Evolutionary conservation across 2,797 vertebrate species (phyloP).

Genomic region (Parauchenoglanis ngamensis): DNA sequence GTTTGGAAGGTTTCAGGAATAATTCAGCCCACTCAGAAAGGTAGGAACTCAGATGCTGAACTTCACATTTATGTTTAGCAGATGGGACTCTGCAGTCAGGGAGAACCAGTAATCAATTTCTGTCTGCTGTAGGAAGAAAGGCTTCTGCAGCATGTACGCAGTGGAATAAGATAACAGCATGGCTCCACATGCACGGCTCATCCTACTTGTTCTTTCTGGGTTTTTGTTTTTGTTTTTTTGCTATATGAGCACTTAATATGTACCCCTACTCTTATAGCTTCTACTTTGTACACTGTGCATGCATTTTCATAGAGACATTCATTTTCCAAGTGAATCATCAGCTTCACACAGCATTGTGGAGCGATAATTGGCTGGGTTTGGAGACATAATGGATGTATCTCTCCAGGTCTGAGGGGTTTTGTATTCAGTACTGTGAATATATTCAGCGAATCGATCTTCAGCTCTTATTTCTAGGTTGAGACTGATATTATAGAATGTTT

Average conservation of each 20-base stretch:
- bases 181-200: constrained; percentile 18
- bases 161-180: constrained; percentile 53
- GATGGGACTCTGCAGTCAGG: constrained; percentile 75
- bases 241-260: constrained; percentile 22
- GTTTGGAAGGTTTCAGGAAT: constrained; percentile 61
- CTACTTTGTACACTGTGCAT: not conserved
- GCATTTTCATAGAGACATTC: constrained; percentile 15
- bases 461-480: constrained; percentile 23
- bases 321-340: constrained; percentile 30
- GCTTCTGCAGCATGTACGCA: constrained; percentile 45
- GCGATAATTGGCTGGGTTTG: constrained; percentile 25
- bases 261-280: not conserved
- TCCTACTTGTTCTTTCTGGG: not conserved
- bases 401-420: constrained; percentile 32
- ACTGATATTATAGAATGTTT: constrained; percentile 13
- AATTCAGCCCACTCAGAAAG: constrained; percentile 68
- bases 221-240: not conserved
- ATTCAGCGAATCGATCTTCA: constrained; percentile 41
- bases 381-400: constrained; percentile 3
- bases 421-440: constrained; percentile 26
- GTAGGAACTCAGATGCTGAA: constrained; percentile 66
- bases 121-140: constrained; percentile 53
- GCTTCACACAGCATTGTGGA: not conserved
- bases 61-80: constrained; percentile 78
- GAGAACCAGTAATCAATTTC: constrained; percentile 75